These are phyloP conservation scores for Enteromius paludinosus DNA, from an alignment of 2,797 vertebrate genomes.

Conservation along the genomic window DNA sequence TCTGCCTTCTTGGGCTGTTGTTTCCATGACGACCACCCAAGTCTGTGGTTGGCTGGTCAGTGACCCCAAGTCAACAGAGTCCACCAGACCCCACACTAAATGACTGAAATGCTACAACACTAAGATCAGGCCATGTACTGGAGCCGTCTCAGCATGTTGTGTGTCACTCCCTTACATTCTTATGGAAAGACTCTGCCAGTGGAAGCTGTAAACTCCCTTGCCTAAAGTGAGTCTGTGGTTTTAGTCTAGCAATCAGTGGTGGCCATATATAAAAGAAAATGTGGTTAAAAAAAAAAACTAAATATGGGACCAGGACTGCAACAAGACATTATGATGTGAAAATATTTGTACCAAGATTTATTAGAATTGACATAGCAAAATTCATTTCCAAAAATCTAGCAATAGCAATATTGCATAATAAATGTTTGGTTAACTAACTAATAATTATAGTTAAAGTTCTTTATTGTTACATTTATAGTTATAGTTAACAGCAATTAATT, in stretches of 20 bases:
- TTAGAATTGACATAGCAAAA: neutral
- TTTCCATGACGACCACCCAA: constrained; percentile 60
- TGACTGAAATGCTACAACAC: neutral
- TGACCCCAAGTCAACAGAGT: constrained; percentile 42
- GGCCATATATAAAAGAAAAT: neutral
- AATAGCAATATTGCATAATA: neutral
- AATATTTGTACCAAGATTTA: neutral
- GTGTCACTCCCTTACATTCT: constrained; percentile 24
- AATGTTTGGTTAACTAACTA: neutral
- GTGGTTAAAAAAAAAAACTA: neutral
- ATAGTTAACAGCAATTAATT: neutral
- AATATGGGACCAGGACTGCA: neutral
- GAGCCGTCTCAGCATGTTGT: constrained; percentile 1
- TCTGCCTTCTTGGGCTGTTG: constrained; percentile 44
- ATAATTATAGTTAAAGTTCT: too few relatives aligned
- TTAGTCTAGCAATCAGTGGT: neutral
- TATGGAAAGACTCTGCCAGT: neutral
- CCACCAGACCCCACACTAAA: constrained; percentile 21
- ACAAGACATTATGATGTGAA: neutral
- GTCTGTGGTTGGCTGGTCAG: constrained; percentile 47
- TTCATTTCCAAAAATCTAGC: neutral
- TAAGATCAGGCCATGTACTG: constrained; percentile 6
- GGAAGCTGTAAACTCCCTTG: neutral
- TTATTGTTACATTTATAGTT: too few relatives aligned
- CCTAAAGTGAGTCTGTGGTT: neutral